These are phyloP conservation scores for Thymelicus acteon DNA, from an alignment of 2,888 invertebrate species.

Conservation along the genomic window DNA sequence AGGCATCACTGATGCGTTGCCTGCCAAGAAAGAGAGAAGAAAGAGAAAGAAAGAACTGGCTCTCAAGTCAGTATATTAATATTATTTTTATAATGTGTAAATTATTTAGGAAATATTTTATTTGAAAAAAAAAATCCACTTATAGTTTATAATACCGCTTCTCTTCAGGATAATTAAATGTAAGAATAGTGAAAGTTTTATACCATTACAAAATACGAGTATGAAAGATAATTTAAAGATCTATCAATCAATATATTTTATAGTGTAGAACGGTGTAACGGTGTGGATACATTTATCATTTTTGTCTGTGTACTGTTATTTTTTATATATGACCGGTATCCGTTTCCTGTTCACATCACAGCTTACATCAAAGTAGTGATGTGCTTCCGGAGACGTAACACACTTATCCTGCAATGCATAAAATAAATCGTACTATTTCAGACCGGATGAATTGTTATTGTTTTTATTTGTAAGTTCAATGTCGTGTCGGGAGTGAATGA, in stretches of 20 bases:
- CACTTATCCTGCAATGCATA: conserved; percentile 45
- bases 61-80: too few species aligned
- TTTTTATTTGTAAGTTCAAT: conserved; percentile 71
- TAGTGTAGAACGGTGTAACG: background rate
- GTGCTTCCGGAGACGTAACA: conserved; percentile 37
- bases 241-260: background rate
- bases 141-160: too few species aligned
- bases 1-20: too few species aligned
- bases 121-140: too few species aligned
- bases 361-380: conserved; percentile 35
- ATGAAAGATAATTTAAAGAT: background rate
- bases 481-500: conserved; percentile 59
- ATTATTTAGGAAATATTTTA: too few species aligned
- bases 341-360: conserved; percentile 35
- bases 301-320: conserved; percentile 3
- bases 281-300: conserved; percentile 24
- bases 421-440: conserved; percentile 49
- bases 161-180: too few species aligned
- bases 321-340: conserved; percentile 26
- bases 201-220: too few species aligned
- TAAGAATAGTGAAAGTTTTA: too few species aligned
- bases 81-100: too few species aligned
- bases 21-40: too few species aligned
- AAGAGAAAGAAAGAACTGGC: too few species aligned
- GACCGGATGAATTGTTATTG: conserved; percentile 47